phyloP scores from a whole-genome alignment of 92 coral and sea anemone genomes.

The Zoanthus sansibaricus region DNA sequence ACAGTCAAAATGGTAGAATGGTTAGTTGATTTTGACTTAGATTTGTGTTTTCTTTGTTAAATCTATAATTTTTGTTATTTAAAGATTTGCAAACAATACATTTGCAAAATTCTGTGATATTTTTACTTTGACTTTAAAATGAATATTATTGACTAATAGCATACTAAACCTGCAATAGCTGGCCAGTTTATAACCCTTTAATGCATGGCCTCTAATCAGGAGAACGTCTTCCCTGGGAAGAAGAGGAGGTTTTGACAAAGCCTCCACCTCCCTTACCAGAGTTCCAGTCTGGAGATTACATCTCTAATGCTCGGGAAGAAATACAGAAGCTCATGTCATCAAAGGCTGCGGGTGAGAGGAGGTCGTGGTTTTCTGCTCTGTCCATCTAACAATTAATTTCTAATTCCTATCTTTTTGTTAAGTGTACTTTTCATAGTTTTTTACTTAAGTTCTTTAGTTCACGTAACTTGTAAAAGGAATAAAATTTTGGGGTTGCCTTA shows the following conservation, averaged over 20 bases:
- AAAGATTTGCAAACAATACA: no score
- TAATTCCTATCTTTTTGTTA: background rate
- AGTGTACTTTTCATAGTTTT: background rate
- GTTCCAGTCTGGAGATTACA: slow-evolving; percentile 43
- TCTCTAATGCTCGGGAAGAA: slow-evolving; percentile 50
- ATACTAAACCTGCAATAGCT: no score
- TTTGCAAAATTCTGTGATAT: no score
- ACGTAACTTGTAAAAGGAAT: no score
- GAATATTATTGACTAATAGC: no score
- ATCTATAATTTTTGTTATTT: no score
- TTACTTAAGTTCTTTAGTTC: background rate
- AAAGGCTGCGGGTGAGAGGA: slow-evolving; percentile 41
- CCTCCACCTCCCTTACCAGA: slow-evolving; percentile 49
- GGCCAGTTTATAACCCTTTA: background rate
- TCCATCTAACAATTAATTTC: slow-evolving; percentile 7
- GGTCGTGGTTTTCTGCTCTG: slow-evolving; percentile 23
- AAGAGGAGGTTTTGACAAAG: slow-evolving; percentile 48
- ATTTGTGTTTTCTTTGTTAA: no score
- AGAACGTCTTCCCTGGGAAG: slow-evolving; percentile 37
- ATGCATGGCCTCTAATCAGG: slow-evolving; percentile 44
- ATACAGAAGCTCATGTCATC: slow-evolving; percentile 48
- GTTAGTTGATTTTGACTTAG: no score
- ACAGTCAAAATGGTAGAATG: no score
- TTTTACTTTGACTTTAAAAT: no score
- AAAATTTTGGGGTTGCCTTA: no score